Evolutionary conservation across 1,140 invertebrate species (phyloP).

Genomic region (fruit fly (Drosophila melanogaster)): DNA sequence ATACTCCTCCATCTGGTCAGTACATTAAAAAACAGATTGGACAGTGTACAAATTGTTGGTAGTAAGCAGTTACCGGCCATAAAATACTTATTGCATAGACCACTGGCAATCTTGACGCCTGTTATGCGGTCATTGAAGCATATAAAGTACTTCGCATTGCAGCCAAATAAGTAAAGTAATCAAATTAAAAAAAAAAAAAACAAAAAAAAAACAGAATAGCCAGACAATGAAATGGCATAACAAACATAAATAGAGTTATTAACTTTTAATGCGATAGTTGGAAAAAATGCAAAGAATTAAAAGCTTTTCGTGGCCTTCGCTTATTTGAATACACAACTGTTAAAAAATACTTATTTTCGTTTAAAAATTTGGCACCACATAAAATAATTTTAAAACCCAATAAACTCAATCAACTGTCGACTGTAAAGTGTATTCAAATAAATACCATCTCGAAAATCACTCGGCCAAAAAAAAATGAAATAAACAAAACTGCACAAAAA

Average conservation of each 20-base stretch:
- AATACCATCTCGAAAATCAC: conserved; percentile 27
- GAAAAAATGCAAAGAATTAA: neutral
- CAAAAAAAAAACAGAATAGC: neutral
- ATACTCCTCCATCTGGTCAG: neutral
- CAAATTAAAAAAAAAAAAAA: neutral
- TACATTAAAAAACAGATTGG: neutral
- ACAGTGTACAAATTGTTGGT: conserved; percentile 12
- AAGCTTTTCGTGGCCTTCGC: neutral
- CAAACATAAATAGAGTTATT: conserved; percentile 19
- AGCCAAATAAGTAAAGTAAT: conserved; percentile 6
- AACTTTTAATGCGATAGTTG: neutral
- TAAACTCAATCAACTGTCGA: conserved; percentile 10
- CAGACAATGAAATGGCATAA: neutral
- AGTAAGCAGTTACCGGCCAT: conserved; percentile 6
- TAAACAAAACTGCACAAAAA: conserved; percentile 36
- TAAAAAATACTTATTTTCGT: no score
- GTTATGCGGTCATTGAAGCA: conserved; percentile 53
- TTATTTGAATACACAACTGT: neutral
- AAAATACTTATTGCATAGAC: conserved; percentile 31
- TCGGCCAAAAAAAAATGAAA: conserved; percentile 26
- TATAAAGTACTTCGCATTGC: conserved; percentile 18
- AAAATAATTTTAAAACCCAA: neutral
- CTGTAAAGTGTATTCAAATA: conserved; percentile 13
- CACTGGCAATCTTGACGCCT: conserved; percentile 21
- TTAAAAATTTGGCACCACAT: no score